Percentiles rank a stretch among this genome's conserved stretches.
Conservation (phyloP, 2,797 vertebrate genomes). For the Pagetopsis macropterus region DNA sequence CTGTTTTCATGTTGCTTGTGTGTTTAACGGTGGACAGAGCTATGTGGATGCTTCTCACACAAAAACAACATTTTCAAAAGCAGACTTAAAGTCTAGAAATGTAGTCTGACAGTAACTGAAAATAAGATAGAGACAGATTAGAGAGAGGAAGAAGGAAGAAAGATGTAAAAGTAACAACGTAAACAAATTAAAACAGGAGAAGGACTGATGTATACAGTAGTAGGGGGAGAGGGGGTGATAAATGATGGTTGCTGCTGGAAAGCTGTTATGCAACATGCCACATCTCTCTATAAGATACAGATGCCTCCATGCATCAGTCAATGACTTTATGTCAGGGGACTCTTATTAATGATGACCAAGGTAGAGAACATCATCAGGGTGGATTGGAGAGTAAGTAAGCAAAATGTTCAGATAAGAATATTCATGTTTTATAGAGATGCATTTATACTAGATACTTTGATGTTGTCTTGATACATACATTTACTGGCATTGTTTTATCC, state of each 20-base stretch:
- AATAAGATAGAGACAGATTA: slow-evolving; percentile 3
- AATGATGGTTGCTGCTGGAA: slow-evolving; percentile 10
- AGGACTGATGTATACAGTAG: not conserved
- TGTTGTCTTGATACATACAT: not conserved
- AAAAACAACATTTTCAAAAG: not conserved
- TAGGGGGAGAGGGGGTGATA: slow-evolving; percentile 1
- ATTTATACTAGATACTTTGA: not conserved
- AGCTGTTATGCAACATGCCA: slow-evolving; percentile 24
- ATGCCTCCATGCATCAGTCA: not conserved
- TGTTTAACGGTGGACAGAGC: not conserved
- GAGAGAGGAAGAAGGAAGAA: not conserved
- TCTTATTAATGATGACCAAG: not conserved
- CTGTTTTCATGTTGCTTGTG: not conserved
- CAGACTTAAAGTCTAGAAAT: not conserved
- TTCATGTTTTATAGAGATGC: not conserved
- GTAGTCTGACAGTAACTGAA: not conserved
- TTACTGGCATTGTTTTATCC: not conserved
- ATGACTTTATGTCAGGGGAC: slow-evolving; percentile 4
- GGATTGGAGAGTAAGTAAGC: not conserved
- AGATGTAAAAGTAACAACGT: not conserved
- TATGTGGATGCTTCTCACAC: not conserved
- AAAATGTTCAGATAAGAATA: not conserved
- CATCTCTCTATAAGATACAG: slow-evolving; percentile 10
- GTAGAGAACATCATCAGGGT: not conserved
- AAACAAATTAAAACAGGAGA: not conserved